phyloP scores from a whole-genome alignment of 92 coral and sea anemone genomes.

The Umimayanthus chanpuru region DNA sequence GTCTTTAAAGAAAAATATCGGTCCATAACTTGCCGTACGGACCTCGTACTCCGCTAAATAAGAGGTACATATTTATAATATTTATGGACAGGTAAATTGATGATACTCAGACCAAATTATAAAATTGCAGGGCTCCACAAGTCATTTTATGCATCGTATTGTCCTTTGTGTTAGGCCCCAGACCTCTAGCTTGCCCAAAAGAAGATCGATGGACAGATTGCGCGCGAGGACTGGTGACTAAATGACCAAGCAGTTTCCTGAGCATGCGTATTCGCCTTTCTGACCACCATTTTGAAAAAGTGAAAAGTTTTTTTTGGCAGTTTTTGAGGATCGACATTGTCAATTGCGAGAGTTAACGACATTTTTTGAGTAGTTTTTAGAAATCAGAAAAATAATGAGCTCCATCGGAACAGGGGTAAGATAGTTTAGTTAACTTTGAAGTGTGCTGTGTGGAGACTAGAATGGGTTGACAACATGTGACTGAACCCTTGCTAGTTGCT shows the following conservation, averaged over 20 bases:
- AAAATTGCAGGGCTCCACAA: no score
- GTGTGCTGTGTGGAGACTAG: background rate
- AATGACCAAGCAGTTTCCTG: conserved; percentile 41
- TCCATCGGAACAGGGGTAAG: conserved; percentile 99
- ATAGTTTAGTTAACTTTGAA: background rate
- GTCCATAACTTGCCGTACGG: no score
- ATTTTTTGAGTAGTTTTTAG: background rate
- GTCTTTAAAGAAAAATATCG: no score
- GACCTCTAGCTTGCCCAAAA: no score
- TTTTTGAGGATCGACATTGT: background rate
- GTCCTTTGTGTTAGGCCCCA: no score
- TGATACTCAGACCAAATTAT: no score
- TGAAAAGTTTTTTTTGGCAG: background rate
- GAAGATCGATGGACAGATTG: no score
- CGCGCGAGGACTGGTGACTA: conserved; percentile 34
- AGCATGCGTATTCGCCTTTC: conserved; percentile 24
- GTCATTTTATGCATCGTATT: no score
- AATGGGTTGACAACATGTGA: background rate
- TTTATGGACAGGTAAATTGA: no score
- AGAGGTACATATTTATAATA: no score
- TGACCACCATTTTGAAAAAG: conserved; percentile 38
- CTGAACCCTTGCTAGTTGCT: background rate
- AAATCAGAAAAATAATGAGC: conserved; percentile 65
- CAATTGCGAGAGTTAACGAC: background rate
- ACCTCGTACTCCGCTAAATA: no score